phyloP scores from a whole-genome alignment of 1,140 invertebrate genomes.

The Ips typographus region DNA sequence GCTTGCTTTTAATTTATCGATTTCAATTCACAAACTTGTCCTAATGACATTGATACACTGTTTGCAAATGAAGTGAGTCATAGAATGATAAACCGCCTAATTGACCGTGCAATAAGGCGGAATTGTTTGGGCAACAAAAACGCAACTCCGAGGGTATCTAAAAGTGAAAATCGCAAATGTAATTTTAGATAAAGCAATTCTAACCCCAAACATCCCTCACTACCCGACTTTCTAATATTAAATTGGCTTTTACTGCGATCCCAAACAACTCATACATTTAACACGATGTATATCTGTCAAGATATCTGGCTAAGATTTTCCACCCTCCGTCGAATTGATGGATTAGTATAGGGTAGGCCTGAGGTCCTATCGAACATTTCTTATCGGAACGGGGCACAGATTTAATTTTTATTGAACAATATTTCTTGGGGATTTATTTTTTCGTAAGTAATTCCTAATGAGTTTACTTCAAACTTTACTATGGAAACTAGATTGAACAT shows the following conservation, averaged over 20 bases:
- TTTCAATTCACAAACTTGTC: slow-evolving; percentile 1
- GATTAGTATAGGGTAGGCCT: slow-evolving; percentile 12
- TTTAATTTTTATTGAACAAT: neutral
- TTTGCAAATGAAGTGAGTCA: too few species aligned
- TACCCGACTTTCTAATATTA: slow-evolving; percentile 26
- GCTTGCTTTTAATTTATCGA: too few species aligned
- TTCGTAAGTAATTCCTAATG: neutral
- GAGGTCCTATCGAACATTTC: neutral
- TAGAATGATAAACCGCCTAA: slow-evolving; percentile 11
- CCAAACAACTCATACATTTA: slow-evolving; percentile 32
- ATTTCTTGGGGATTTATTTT: neutral
- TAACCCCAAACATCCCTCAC: slow-evolving; percentile 25
- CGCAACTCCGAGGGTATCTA: slow-evolving; percentile 22
- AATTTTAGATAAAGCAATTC: slow-evolving; percentile 32
- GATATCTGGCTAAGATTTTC: slow-evolving; percentile 28
- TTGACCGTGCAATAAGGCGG: slow-evolving; percentile 24
- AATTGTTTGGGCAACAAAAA: slow-evolving; percentile 30
- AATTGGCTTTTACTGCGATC: slow-evolving; percentile 31
- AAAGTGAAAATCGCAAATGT: slow-evolving; percentile 32
- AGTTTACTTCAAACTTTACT: too few species aligned
- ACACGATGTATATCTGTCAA: slow-evolving; percentile 32
- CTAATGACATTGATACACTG: too few species aligned
- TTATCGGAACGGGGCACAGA: neutral
- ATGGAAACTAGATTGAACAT: too few species aligned
- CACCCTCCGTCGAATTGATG: slow-evolving; percentile 24